Evolutionary conservation across 2,113 vertebrate species (phyloP).

Genomic region (Tinamus guttatus): DNA sequence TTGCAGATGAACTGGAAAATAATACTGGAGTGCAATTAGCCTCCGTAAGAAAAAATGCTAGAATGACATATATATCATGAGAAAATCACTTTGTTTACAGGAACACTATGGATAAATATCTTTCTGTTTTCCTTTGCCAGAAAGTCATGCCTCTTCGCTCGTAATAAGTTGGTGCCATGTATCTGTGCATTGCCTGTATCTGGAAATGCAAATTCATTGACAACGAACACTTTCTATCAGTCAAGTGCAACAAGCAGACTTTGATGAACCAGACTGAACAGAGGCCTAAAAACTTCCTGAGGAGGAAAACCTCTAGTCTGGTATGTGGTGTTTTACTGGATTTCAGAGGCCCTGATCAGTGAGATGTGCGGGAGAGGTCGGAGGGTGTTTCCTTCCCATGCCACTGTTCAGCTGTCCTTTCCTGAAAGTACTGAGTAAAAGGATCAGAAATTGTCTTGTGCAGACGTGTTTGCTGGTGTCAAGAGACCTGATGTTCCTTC

Average conservation of each 20-base stretch:
- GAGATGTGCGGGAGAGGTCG: background rate
- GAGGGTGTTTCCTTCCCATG: background rate
- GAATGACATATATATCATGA: background rate
- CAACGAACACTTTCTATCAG: background rate
- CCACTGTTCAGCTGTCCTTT: background rate
- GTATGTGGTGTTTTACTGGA: background rate
- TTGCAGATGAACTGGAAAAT: background rate
- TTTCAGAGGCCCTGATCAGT: background rate
- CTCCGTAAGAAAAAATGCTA: background rate
- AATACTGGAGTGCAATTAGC: background rate
- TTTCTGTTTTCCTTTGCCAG: background rate
- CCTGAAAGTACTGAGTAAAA: background rate
- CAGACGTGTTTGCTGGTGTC: background rate
- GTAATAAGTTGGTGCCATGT: background rate
- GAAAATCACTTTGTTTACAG: background rate
- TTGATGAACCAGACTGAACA: background rate
- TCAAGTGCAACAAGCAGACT: background rate
- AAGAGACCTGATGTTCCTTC: background rate
- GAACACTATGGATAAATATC: background rate
- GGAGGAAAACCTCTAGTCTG: background rate
- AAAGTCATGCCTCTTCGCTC: background rate
- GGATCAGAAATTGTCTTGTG: constrained; percentile 13
- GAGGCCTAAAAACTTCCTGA: background rate
- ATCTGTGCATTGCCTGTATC: background rate
- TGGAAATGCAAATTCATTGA: background rate